Percentiles rank a stretch among this genome's conserved stretches.
phyloP scores from a whole-genome alignment of 2,888 invertebrate species.

The Limnephilus rhombicus region DNA sequence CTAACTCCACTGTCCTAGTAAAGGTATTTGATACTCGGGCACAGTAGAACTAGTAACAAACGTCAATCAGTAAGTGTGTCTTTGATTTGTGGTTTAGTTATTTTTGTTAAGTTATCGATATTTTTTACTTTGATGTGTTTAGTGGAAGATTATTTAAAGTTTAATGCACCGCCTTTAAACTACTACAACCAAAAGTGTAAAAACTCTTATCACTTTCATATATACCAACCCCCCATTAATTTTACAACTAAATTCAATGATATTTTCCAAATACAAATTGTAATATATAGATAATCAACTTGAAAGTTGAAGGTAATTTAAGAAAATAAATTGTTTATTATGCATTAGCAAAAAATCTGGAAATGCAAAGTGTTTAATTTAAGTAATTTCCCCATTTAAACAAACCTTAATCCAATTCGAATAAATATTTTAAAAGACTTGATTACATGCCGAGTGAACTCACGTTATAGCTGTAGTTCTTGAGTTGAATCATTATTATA shows the following conservation, averaged over 20 bases:
- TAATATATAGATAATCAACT: neutral
- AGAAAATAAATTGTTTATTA: neutral
- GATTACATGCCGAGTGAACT: neutral
- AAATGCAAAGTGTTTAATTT: neutral
- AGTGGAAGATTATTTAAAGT: conserved; percentile 62
- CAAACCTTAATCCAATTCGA: neutral
- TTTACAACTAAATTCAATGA: neutral
- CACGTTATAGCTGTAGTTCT: neutral
- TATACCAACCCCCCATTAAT: neutral
- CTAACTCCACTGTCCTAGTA: conserved; percentile 37
- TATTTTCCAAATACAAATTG: neutral
- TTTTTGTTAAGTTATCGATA: conserved; percentile 66
- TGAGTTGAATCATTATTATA: neutral
- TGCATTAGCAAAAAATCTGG: neutral
- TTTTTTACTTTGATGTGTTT: conserved; percentile 66
- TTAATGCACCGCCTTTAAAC: conserved; percentile 55
- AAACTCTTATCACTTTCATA: conserved; percentile 35
- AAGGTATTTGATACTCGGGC: conserved; percentile 7
- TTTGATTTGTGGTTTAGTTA: conserved; percentile 66
- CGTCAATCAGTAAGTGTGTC: conserved; percentile 66
- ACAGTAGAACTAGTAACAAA: conserved; percentile 51
- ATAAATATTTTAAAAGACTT: neutral
- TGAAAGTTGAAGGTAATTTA: neutral
- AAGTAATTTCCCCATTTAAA: neutral
- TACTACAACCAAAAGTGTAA: conserved; percentile 40